Percentiles rank a stretch among this genome's conserved stretches.
phyloP scores from a whole-genome alignment of 2,797 vertebrate genomes.

The Crax fasciolata region DNA sequence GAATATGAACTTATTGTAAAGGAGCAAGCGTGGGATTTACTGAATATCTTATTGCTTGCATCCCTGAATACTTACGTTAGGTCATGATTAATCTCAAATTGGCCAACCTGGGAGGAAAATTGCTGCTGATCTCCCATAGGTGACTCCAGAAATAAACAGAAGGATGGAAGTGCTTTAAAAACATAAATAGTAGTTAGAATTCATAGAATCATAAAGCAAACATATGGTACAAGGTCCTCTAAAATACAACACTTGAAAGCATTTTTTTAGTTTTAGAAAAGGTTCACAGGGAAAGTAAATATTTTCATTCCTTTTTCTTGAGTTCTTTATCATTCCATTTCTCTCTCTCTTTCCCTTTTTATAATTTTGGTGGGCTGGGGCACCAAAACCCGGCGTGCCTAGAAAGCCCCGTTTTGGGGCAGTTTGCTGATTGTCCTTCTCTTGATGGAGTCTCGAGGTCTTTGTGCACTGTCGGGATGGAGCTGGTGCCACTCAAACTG shows the following conservation, averaged over 20 bases:
- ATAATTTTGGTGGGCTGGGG: not conserved
- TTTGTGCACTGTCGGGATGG: not conserved
- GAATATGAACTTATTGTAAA: conserved; percentile 59
- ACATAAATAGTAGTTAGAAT: conserved; percentile 46
- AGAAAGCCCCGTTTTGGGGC: not conserved
- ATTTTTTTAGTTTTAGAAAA: conserved; percentile 43
- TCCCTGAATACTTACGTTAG: conserved; percentile 43
- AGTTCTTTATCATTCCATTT: not conserved
- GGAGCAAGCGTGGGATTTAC: conserved; percentile 39
- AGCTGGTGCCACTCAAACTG: conserved; percentile 55
- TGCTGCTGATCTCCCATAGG: conserved; percentile 43
- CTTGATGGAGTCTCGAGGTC: conserved; percentile 57
- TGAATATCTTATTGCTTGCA: conserved; percentile 43
- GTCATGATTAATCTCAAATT: conserved; percentile 60
- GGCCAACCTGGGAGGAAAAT: conserved; percentile 16
- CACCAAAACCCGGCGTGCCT: not conserved
- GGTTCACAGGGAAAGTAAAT: conserved; percentile 36
- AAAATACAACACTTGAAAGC: conserved; percentile 45
- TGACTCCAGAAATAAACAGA: conserved; percentile 55
- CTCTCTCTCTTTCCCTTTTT: not conserved
- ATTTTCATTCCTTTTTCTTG: conserved; percentile 37
- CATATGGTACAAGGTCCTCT: conserved; percentile 54
- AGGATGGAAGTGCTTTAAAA: conserved; percentile 48
- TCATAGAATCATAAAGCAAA: conserved; percentile 47
- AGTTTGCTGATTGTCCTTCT: not conserved